These are phyloP conservation scores for Campylomormyrus tamandua DNA, from an alignment of 2,113 vertebrate species.

Conservation along the genomic window DNA sequence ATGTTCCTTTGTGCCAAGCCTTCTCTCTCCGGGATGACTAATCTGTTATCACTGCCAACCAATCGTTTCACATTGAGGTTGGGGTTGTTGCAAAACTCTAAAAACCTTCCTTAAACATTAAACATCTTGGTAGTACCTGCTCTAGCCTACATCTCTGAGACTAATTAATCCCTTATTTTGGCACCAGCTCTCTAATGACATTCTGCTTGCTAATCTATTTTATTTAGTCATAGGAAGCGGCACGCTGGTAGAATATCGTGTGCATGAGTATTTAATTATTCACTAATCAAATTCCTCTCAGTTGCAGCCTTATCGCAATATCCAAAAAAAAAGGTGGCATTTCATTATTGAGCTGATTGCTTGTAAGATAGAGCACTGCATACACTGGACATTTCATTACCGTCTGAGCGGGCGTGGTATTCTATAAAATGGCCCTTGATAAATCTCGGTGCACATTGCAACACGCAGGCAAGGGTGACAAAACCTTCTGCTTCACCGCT, in stretches of 20 bases:
- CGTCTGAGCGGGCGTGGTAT: neutral
- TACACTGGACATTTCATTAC: neutral
- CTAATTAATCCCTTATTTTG: slow-evolving; percentile 39
- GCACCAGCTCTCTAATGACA: slow-evolving; percentile 22
- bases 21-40: slow-evolving; percentile 41
- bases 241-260: slow-evolving; percentile 18
- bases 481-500: neutral
- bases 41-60: slow-evolving; percentile 41
- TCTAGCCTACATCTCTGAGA: slow-evolving; percentile 12
- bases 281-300: slow-evolving; percentile 21
- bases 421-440: slow-evolving; percentile 2
- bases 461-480: neutral
- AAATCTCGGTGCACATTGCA: neutral
- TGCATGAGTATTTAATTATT: slow-evolving; percentile 32
- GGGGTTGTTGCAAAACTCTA: slow-evolving; percentile 30
- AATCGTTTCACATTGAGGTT: slow-evolving; percentile 34
- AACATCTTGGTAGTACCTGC: slow-evolving; percentile 23
- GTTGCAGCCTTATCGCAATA: slow-evolving; percentile 13
- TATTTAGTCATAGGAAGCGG: slow-evolving; percentile 22
- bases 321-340: neutral
- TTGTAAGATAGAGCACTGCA: neutral
- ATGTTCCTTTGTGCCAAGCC: slow-evolving; percentile 38
- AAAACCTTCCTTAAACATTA: slow-evolving; percentile 43
- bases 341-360: slow-evolving; percentile 7
- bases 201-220: slow-evolving; percentile 23